phyloP scores from a whole-genome alignment of 1,140 invertebrate species.

The Pseudachorutes palmiensis region DNA sequence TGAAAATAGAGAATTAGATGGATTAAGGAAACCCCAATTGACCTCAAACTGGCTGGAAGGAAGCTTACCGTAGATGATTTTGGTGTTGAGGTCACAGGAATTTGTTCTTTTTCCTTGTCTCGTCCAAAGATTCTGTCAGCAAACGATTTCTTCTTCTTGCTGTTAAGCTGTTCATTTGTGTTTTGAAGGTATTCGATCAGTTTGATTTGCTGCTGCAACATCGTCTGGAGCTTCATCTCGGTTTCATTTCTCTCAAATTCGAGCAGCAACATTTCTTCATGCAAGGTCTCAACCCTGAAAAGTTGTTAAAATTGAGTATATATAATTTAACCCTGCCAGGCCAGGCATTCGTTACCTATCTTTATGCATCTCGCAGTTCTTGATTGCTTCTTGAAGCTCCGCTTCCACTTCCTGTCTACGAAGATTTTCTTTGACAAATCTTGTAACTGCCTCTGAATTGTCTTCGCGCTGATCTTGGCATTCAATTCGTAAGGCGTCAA shows the following conservation, averaged over 20 bases:
- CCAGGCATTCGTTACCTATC: no score
- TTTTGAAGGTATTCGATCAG: not conserved
- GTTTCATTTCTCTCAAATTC: constrained; percentile 3
- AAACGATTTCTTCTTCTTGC: constrained; percentile 2
- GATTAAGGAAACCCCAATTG: not conserved
- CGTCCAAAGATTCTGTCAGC: not conserved
- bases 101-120: not conserved
- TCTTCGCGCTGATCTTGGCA: not conserved
- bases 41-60: not conserved
- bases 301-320: not conserved
- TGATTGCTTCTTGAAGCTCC: not conserved
- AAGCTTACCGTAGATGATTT: not conserved
- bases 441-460: not conserved
- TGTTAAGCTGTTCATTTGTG: not conserved
- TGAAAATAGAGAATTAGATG: not conserved
- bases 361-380: not conserved
- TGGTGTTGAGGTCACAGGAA: not conserved
- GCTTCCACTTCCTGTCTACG: no score
- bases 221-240: not conserved
- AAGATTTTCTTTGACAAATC: not conserved
- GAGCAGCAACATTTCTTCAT: not conserved
- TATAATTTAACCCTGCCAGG: no score
- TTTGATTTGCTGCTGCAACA: constrained; percentile 4
- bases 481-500: not conserved
- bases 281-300: not conserved